Percentiles rank a stretch among this genome's conserved stretches.
Evolutionary conservation across 2,888 invertebrate genomes (phyloP).

Genomic region (Cataglyphis cursor): DNA sequence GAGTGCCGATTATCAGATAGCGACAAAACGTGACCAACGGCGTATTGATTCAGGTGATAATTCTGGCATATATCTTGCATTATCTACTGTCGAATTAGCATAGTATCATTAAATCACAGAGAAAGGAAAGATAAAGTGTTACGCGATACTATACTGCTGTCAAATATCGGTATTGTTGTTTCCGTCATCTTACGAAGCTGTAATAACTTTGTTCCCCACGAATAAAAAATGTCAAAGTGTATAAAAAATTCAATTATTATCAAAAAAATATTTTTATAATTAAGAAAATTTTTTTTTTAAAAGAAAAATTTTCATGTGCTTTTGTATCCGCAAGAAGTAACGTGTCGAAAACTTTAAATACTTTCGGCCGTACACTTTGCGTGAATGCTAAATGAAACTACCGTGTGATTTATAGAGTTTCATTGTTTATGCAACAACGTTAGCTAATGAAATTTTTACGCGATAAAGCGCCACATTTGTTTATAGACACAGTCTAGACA

Average conservation of each 20-base stretch:
- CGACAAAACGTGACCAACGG: constrained; percentile 37
- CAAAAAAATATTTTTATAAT: background rate
- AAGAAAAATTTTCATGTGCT: background rate
- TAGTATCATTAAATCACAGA: constrained; percentile 58
- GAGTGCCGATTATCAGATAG: constrained; percentile 63
- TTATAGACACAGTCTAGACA: constrained; percentile 55
- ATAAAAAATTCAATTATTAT: background rate
- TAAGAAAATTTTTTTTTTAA: background rate
- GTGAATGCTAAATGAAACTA: constrained; percentile 21
- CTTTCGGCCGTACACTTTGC: constrained; percentile 17
- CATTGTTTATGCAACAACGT: constrained; percentile 34
- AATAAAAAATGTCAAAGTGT: background rate
- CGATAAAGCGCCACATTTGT: constrained; percentile 50
- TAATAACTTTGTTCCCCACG: background rate
- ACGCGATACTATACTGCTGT: constrained; percentile 1
- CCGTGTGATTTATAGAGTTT: constrained; percentile 41
- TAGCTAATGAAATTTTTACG: constrained; percentile 45
- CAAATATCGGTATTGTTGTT: background rate
- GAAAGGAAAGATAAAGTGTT: constrained; percentile 54
- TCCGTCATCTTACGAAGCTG: background rate
- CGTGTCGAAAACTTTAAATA: constrained; percentile 11
- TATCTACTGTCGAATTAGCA: constrained; percentile 71
- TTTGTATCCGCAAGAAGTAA: background rate
- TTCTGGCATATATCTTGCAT: constrained; percentile 53
- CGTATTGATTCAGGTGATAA: constrained; percentile 65